A percentile compares a stretch with the other conserved stretches of the same genome.
Evolutionary conservation across 2,797 vertebrate genomes (phyloP).

Genomic region (Mycteria americana): DNA sequence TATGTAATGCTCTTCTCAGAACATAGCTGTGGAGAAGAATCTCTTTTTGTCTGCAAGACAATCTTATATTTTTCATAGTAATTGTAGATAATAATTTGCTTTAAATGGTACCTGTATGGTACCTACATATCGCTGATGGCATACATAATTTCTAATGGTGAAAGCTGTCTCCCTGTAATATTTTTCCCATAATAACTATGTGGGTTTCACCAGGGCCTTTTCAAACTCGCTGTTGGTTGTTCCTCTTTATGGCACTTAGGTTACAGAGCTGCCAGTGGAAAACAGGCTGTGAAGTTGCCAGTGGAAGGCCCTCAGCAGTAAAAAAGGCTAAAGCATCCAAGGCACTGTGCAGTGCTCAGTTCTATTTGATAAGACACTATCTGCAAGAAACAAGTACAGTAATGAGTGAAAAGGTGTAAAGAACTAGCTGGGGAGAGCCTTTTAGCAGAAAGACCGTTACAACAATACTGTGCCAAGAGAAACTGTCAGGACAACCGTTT

Average conservation of each 20-base stretch:
- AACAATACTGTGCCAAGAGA: background rate
- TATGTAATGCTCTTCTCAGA: background rate
- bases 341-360: fast-evolving
- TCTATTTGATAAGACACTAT: background rate
- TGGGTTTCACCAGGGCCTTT: background rate
- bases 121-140: fast-evolving
- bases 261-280: background rate
- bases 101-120: background rate
- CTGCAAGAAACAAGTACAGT: background rate
- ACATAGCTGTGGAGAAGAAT: background rate
- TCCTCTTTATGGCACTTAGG: background rate
- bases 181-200: background rate
- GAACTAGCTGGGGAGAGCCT: background rate
- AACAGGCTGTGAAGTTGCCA: background rate
- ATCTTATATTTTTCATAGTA: background rate
- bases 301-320: background rate
- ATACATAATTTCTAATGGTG: background rate
- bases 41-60: background rate
- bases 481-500: background rate
- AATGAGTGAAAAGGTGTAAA: background rate
- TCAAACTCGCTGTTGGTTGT: background rate
- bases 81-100: background rate
- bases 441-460: background rate
- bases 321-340: background rate
- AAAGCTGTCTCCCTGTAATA: background rate